A percentile compares a stretch with the other conserved stretches of the same genome.
phyloP scores from a whole-genome alignment of 2,113 vertebrate genomes.

The Campylomormyrus tamandua region DNA sequence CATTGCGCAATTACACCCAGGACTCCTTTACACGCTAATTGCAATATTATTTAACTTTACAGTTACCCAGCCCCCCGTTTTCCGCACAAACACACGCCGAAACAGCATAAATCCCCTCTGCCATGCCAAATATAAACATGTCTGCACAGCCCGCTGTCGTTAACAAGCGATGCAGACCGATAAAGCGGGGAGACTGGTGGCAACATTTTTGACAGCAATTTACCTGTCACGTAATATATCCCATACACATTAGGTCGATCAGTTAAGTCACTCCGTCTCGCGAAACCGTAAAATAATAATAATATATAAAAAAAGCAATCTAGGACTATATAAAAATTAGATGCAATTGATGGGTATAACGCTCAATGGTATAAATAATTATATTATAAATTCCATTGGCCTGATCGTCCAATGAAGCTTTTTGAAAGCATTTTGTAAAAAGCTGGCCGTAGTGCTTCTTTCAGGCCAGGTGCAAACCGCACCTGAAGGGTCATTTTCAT shows the following conservation, averaged over 20 bases:
- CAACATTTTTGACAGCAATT: background rate
- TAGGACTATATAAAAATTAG: background rate
- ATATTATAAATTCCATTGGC: background rate
- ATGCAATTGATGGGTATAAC: background rate
- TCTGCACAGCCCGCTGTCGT: background rate
- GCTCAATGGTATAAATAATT: background rate
- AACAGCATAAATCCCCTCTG: background rate
- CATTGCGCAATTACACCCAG: background rate
- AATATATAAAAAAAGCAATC: background rate
- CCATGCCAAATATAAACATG: background rate
- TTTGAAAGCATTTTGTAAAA: background rate
- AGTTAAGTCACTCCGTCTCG: background rate
- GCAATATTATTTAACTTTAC: background rate
- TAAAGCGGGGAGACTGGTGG: background rate
- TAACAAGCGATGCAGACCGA: background rate
- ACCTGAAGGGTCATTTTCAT: background rate
- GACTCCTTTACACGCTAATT: background rate
- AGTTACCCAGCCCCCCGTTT: background rate
- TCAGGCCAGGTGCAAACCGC: background rate
- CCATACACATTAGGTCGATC: background rate
- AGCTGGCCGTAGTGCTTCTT: no score
- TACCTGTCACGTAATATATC: background rate
- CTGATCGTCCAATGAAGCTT: background rate
- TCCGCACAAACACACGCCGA: background rate
- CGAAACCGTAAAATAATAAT: background rate